These are phyloP conservation scores for Lithobius niger DNA, from an alignment of 1,140 invertebrate genomes.

Conservation along the genomic window DNA sequence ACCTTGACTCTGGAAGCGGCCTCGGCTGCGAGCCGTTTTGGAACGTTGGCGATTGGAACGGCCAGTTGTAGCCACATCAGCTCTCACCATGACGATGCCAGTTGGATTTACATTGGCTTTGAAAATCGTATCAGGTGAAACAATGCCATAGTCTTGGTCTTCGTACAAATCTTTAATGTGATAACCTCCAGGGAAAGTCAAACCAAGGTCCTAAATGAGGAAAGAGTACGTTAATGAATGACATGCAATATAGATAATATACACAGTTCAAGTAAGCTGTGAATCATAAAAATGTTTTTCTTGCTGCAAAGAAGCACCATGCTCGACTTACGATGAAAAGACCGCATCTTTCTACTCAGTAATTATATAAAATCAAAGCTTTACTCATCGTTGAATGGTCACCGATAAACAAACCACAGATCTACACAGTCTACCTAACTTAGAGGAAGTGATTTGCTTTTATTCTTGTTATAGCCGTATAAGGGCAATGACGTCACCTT, in stretches of 20 bases:
- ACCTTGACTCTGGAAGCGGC: no score
- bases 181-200: conserved; percentile 62
- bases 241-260: background rate
- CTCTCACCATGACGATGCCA: conserved; percentile 69
- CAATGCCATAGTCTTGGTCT: conserved; percentile 65
- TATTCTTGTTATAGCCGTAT: no score
- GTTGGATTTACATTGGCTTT: conserved; percentile 89
- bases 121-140: conserved; percentile 71
- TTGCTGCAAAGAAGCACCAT: conserved; percentile 17
- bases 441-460: no score
- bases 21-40: background rate
- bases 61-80: conserved; percentile 41
- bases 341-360: no score
- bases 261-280: no score
- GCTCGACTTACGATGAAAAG: no score
- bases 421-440: no score
- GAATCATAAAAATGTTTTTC: conserved; percentile 23
- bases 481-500: no score
- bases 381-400: no score
- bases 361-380: no score
- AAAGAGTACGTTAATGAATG: background rate
- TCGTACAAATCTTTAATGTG: conserved; percentile 75
- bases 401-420: no score
- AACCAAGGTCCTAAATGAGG: conserved; percentile 51
- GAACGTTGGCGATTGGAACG: background rate